These are phyloP conservation scores for Cyrtonyx montezumae DNA, from an alignment of 2,113 vertebrate genomes.

Conservation along the genomic window DNA sequence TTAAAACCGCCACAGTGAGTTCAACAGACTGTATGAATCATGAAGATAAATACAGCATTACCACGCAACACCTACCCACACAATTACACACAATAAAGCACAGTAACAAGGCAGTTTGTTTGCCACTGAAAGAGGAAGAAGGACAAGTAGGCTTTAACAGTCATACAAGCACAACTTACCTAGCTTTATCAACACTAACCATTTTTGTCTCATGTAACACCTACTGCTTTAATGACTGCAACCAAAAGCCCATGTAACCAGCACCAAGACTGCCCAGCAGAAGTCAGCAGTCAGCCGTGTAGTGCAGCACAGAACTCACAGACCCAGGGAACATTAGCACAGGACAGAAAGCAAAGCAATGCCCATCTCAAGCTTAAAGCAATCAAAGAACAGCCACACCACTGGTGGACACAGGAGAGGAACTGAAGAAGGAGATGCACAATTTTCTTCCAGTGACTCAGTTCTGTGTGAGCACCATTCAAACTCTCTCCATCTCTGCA, in stretches of 20 bases:
- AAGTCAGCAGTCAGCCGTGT: background rate
- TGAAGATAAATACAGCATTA: background rate
- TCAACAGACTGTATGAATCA: background rate
- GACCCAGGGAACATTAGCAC: background rate
- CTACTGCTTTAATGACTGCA: background rate
- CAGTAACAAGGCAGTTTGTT: background rate
- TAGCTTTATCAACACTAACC: background rate
- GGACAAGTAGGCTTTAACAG: background rate
- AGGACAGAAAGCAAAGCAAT: rapidly evolving
- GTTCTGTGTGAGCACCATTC: background rate
- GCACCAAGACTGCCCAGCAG: background rate
- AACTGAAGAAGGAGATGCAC: rapidly evolving
- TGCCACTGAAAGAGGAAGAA: background rate
- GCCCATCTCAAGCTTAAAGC: background rate
- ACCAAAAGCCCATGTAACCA: background rate
- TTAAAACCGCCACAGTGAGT: background rate
- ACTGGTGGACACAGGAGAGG: rapidly evolving
- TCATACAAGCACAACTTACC: background rate
- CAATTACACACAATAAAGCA: background rate
- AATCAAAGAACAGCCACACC: rapidly evolving
- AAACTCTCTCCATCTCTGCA: background rate
- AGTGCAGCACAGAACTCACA: background rate
- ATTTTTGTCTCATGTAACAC: background rate
- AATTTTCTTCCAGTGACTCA: background rate
- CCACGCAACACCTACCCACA: background rate